Evolutionary conservation across 53 echinoderm and acorn worm genomes (phyloP).

Genomic region (Zoroaster sp.): DNA sequence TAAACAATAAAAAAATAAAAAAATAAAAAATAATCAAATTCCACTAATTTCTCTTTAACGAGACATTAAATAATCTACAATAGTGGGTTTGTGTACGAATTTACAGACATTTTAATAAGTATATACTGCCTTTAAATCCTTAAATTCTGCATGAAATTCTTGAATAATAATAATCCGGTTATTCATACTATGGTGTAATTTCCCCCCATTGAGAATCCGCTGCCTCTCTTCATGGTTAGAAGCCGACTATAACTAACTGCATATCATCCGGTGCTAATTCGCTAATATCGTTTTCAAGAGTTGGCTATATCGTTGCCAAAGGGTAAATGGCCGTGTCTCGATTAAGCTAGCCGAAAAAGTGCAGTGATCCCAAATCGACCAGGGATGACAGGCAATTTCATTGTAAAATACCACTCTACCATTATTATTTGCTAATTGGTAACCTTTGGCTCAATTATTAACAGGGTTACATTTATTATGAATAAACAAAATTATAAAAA

Average conservation of each 20-base stretch:
- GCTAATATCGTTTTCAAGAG: conserved; percentile 16
- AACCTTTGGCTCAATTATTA: background rate
- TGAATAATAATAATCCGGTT: conserved; percentile 8
- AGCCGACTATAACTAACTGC: background rate
- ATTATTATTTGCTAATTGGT: background rate
- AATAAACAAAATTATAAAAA: no score
- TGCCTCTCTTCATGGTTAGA: background rate
- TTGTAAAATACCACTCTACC: background rate
- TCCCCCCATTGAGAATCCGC: background rate
- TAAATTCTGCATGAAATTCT: background rate
- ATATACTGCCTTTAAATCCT: background rate
- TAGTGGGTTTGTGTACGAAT: background rate
- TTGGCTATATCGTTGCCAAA: background rate
- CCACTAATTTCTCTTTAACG: no score
- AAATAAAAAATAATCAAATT: no score
- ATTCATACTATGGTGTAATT: background rate
- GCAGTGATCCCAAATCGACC: conserved; percentile 2
- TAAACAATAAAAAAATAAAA: no score
- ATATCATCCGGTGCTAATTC: background rate
- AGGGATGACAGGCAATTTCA: background rate
- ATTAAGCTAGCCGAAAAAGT: conserved; percentile 8
- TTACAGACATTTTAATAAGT: no score
- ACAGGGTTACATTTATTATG: background rate
- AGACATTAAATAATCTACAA: background rate
- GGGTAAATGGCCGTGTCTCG: background rate